phyloP scores from a whole-genome alignment of 2,113 vertebrate genomes.

The Cygnus buccinator region DNA sequence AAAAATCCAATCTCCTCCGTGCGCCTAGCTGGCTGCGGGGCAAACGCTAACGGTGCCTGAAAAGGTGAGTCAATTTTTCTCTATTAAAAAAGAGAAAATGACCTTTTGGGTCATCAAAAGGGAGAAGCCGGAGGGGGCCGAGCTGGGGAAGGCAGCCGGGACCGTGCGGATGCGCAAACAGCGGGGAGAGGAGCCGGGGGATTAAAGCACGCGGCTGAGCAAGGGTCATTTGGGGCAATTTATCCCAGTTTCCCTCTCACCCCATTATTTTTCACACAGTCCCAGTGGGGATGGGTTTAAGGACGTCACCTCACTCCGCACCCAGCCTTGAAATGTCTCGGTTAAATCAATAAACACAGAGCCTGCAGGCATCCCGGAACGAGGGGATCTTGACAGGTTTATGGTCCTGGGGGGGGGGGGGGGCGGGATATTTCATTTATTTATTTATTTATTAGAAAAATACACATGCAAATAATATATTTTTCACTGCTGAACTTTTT shows the following conservation, averaged over 20 bases:
- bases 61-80: constrained; percentile 2
- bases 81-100: background rate
- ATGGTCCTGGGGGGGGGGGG: background rate
- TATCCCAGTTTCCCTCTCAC: background rate
- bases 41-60: background rate
- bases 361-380: background rate
- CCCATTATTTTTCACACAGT: background rate
- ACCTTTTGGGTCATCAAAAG: background rate
- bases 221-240: background rate
- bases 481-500: background rate
- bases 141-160: background rate
- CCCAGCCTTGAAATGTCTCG: background rate
- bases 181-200: background rate
- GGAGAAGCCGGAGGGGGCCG: background rate
- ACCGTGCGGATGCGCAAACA: background rate
- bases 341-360: background rate
- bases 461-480: constrained; percentile 62
- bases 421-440: background rate
- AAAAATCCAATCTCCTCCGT: constrained; percentile 5
- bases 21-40: background rate
- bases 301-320: background rate
- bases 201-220: background rate
- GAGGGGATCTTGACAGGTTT: background rate
- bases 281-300: background rate
- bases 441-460: constrained; percentile 54